These are phyloP conservation scores for Euproctis similis DNA, from an alignment of 2,888 invertebrate species.

Conservation along the genomic window DNA sequence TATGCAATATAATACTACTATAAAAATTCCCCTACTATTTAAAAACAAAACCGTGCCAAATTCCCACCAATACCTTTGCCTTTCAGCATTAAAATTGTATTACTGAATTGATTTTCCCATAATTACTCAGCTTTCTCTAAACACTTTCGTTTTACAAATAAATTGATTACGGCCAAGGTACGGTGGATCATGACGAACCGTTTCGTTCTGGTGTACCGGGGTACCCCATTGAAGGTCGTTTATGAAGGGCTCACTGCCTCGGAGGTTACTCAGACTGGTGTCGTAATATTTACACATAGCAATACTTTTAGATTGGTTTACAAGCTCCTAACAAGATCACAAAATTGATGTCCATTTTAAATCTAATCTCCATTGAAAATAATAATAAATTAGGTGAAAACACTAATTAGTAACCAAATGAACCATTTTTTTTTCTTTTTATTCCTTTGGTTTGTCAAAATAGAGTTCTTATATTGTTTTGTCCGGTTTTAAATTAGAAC, in stretches of 20 bases:
- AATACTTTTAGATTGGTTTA: too few relatives aligned
- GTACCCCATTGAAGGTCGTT: slow-evolving; percentile 1
- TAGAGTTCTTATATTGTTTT: too few relatives aligned
- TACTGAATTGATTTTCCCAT: slow-evolving; percentile 18
- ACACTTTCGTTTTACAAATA: slow-evolving; percentile 17
- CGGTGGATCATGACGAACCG: slow-evolving; percentile 2
- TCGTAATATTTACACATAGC: background rate
- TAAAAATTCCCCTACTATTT: too few relatives aligned
- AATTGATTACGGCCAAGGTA: slow-evolving; percentile 9
- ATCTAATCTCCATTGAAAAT: too few relatives aligned
- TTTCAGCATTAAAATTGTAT: background rate
- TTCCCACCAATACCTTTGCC: background rate
- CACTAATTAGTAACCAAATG: too few relatives aligned
- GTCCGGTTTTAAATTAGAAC: too few relatives aligned
- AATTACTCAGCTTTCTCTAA: slow-evolving; percentile 16
- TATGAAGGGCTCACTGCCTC: background rate
- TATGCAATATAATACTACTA: too few relatives aligned
- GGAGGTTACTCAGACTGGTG: background rate
- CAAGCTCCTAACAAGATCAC: too few relatives aligned
- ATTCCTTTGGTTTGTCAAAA: too few relatives aligned
- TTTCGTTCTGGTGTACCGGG: background rate
- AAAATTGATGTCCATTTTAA: too few relatives aligned
- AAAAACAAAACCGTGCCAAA: background rate
- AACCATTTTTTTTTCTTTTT: too few relatives aligned
- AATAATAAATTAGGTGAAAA: too few relatives aligned